These are phyloP conservation scores for Epizoanthus stellaris DNA, from an alignment of 92 coral and sea anemone species.

Conservation along the genomic window DNA sequence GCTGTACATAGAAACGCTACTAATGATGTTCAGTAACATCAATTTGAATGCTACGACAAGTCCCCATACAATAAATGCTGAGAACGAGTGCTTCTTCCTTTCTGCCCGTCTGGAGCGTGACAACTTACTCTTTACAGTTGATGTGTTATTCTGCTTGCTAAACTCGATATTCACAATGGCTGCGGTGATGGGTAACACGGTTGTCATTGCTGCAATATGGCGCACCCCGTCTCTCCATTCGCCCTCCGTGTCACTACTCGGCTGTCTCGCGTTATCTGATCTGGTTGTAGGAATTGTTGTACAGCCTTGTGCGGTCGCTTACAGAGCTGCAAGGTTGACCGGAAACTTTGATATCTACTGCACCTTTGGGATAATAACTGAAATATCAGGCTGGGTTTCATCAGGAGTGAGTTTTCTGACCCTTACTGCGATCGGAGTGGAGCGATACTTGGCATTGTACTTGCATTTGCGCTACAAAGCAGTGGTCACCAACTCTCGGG, in stretches of 20 bases:
- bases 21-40: background rate
- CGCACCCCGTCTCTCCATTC: slow-evolving; percentile 59
- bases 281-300: slow-evolving; percentile 62
- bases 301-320: slow-evolving; percentile 72
- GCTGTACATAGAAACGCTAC: no score
- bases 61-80: background rate
- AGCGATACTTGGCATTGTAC: slow-evolving; percentile 64
- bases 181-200: slow-evolving; percentile 57
- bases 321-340: slow-evolving; percentile 63
- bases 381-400: slow-evolving; percentile 43
- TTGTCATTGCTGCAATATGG: slow-evolving; percentile 51
- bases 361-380: slow-evolving; percentile 57
- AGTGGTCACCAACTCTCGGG: slow-evolving; percentile 54
- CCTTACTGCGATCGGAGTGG: slow-evolving; percentile 66
- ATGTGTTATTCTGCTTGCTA: slow-evolving; percentile 26
- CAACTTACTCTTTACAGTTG: slow-evolving; percentile 15
- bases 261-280: slow-evolving; percentile 72
- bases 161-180: slow-evolving; percentile 60
- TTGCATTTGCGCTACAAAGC: slow-evolving; percentile 64
- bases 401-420: slow-evolving; percentile 67
- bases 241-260: slow-evolving; percentile 63
- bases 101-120: background rate
- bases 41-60: background rate
- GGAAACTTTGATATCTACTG: slow-evolving; percentile 56
- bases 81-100: slow-evolving; percentile 9